Evolutionary conservation across 2,888 invertebrate species (phyloP).

Genomic region (Meiosimyza platycephala): DNA sequence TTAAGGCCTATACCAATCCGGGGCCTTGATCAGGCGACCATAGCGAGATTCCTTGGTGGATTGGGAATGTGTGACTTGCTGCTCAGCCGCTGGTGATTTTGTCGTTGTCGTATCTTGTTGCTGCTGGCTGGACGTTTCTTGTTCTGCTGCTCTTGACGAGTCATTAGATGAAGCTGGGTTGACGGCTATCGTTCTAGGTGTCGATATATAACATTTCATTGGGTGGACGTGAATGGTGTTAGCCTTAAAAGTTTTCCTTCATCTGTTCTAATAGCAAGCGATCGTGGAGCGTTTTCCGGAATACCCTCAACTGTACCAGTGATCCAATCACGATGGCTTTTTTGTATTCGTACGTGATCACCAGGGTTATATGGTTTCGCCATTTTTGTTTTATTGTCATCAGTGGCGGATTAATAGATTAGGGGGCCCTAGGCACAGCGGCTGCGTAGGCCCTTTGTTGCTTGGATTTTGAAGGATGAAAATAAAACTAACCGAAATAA

Average conservation of each 20-base stretch:
- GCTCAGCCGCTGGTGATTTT: not conserved
- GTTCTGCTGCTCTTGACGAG: constrained; percentile 10
- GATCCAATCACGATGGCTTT: constrained; percentile 35
- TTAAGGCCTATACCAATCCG: constrained; percentile 27
- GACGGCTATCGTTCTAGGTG: constrained; percentile 28
- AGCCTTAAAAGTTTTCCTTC: constrained; percentile 37
- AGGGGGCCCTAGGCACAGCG: too few species aligned
- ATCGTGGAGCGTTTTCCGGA: constrained; percentile 31
- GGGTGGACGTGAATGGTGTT: constrained; percentile 41
- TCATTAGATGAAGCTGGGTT: constrained; percentile 12
- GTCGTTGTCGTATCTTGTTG: not conserved
- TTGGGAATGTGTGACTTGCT: constrained; percentile 11
- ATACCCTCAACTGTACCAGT: too few species aligned
- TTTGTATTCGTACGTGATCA: constrained; percentile 38
- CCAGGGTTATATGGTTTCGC: constrained; percentile 34
- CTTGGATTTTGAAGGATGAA: too few species aligned
- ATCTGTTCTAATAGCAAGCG: constrained; percentile 36
- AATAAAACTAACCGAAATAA: too few species aligned
- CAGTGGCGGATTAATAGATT: too few species aligned
- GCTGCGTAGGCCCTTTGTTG: too few species aligned
- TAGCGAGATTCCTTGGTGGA: too few species aligned
- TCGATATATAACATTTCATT: constrained; percentile 33
- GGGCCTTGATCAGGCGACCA: constrained; percentile 27
- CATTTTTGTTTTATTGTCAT: constrained; percentile 24
- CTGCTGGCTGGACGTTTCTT: not conserved